Conservation (phyloP, 2,888 invertebrate genomes). For the Ormyrus labotus region DNA sequence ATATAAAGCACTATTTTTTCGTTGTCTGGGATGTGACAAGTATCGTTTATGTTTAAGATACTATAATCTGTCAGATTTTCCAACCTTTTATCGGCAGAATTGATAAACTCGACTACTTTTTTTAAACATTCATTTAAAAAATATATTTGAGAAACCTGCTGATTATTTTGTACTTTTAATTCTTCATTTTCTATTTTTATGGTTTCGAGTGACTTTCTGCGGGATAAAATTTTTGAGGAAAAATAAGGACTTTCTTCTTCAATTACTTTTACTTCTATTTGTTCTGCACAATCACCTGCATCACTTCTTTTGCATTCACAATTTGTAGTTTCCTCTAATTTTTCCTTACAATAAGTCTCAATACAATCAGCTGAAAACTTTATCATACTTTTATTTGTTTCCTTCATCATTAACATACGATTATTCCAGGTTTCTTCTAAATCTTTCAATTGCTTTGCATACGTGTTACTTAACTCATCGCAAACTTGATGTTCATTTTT, state of each 20-base stretch:
- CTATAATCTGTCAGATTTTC: neutral
- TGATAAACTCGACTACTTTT: slow-evolving; percentile 26
- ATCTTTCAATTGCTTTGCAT: slow-evolving; percentile 61
- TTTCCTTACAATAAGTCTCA: slow-evolving; percentile 65
- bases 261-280: neutral
- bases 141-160: slow-evolving; percentile 60
- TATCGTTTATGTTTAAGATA: neutral
- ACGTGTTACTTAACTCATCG: slow-evolving; percentile 64
- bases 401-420: slow-evolving; percentile 62
- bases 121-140: slow-evolving; percentile 33
- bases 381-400: slow-evolving; percentile 62
- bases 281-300: slow-evolving; percentile 59
- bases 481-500: slow-evolving; percentile 66
- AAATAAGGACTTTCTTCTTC: neutral
- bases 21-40: neutral
- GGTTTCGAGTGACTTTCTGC: slow-evolving; percentile 60
- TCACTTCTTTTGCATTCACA: slow-evolving; percentile 63
- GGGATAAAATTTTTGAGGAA: slow-evolving; percentile 47
- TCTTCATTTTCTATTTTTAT: slow-evolving; percentile 60
- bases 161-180: slow-evolving; percentile 62
- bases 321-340: slow-evolving; percentile 59
- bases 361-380: slow-evolving; percentile 65
- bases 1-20: slow-evolving; percentile 11
- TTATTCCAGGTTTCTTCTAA: slow-evolving; percentile 66
- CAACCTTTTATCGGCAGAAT: neutral